These are phyloP conservation scores for Drosophila ohnishii DNA, from an alignment of 1,140 invertebrate genomes.

Conservation along the genomic window DNA sequence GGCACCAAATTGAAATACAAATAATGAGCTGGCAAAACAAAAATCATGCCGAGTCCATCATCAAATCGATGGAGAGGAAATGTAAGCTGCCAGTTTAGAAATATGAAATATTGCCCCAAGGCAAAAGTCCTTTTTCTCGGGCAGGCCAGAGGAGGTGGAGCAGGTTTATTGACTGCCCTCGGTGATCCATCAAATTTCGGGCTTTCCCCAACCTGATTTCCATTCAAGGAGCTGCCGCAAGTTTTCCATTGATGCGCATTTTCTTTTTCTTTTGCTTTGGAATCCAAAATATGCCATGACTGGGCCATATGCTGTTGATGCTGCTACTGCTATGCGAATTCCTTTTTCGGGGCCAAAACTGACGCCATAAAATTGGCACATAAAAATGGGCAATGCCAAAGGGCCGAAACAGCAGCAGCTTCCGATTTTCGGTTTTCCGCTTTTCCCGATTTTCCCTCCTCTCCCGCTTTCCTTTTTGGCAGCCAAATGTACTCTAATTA, in stretches of 20 bases:
- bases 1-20: conserved; percentile 71
- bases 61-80: conserved; percentile 66
- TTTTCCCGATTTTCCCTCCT: neutral
- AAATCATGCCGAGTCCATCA: conserved; percentile 72
- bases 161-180: conserved; percentile 29
- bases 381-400: conserved; percentile 52
- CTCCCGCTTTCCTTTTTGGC: conserved; percentile 32
- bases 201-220: conserved; percentile 56
- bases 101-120: conserved; percentile 66
- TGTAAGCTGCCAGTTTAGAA: conserved; percentile 72
- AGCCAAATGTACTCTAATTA: conserved; percentile 72
- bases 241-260: conserved; percentile 54
- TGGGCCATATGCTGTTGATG: conserved; percentile 35
- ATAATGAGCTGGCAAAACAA: conserved; percentile 80
- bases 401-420: conserved; percentile 12
- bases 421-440: conserved; percentile 12
- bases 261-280: conserved; percentile 7
- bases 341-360: conserved; percentile 40
- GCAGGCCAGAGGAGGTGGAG: neutral
- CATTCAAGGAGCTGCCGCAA: conserved; percentile 62
- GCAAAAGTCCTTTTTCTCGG: conserved; percentile 10
- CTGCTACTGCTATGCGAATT: conserved; percentile 25
- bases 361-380: conserved; percentile 63
- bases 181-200: conserved; percentile 76
- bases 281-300: conserved; percentile 42